phyloP scores from a whole-genome alignment of 2,797 vertebrate species.

The Discoglossus pictus region DNA sequence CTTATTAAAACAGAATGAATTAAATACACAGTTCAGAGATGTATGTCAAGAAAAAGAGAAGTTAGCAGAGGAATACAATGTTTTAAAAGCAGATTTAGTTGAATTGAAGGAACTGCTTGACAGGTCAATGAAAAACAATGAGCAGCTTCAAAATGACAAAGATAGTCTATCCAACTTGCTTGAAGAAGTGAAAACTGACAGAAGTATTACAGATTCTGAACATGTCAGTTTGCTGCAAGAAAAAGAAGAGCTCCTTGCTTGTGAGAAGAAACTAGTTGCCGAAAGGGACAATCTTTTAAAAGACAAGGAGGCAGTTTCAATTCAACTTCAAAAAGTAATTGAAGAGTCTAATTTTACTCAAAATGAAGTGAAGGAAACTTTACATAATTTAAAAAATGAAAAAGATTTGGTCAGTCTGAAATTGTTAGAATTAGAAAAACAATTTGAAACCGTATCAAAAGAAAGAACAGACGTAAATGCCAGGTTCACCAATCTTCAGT shows the following conservation, averaged over 20 bases:
- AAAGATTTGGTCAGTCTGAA: constrained; percentile 68
- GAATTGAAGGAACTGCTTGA: constrained; percentile 64
- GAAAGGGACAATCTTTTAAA: constrained; percentile 77
- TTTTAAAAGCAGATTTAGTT: constrained; percentile 65
- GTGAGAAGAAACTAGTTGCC: constrained; percentile 70
- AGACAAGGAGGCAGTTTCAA: constrained; percentile 70
- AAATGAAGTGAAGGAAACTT: constrained; percentile 62
- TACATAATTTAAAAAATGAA: constrained; percentile 69
- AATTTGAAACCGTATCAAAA: constrained; percentile 69
- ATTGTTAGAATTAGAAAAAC: constrained; percentile 68
- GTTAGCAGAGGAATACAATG: not conserved
- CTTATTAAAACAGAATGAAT: constrained; percentile 52
- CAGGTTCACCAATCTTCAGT: constrained; percentile 70
- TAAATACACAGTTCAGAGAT: constrained; percentile 52
- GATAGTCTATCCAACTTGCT: constrained; percentile 71
- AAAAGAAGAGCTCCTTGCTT: constrained; percentile 77
- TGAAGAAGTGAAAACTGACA: constrained; percentile 81
- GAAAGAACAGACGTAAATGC: constrained; percentile 77
- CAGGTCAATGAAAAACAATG: constrained; percentile 60
- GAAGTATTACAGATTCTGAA: constrained; percentile 76
- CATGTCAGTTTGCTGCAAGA: constrained; percentile 79
- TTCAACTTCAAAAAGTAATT: constrained; percentile 63
- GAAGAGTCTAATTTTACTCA: constrained; percentile 66
- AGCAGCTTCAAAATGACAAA: constrained; percentile 76
- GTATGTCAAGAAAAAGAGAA: constrained; percentile 51